phyloP scores from a whole-genome alignment of 1,140 invertebrate genomes.

The Anastrepha ludens region DNA sequence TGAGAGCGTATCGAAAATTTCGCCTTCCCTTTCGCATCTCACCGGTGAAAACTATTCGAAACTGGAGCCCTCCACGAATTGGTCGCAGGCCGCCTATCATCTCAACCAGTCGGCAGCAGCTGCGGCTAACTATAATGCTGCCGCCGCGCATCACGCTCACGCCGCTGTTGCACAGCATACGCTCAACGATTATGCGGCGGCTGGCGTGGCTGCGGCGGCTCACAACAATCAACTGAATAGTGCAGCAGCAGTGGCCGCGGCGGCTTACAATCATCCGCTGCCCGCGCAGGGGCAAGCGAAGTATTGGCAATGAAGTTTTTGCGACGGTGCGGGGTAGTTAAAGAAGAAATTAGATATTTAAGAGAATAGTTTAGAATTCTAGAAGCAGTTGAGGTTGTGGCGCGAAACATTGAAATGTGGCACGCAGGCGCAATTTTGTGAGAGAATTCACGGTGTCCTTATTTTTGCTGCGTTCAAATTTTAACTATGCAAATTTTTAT shows the following conservation, averaged over 20 bases:
- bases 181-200: slow-evolving; percentile 69
- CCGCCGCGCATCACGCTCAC: slow-evolving; percentile 62
- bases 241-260: slow-evolving; percentile 62
- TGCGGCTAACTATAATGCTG: slow-evolving; percentile 68
- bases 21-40: slow-evolving; percentile 74
- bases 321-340: not conserved
- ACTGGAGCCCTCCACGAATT: slow-evolving; percentile 72
- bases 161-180: slow-evolving; percentile 56
- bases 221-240: slow-evolving; percentile 63
- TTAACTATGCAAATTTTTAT: no score
- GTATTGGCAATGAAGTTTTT: slow-evolving; percentile 68
- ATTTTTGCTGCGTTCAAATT: no score
- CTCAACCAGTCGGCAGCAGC: slow-evolving; percentile 68
- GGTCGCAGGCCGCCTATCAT: slow-evolving; percentile 72
- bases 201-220: slow-evolving; percentile 59
- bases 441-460: no score
- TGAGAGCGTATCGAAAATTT: slow-evolving; percentile 75
- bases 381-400: not conserved
- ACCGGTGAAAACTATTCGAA: slow-evolving; percentile 72
- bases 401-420: not conserved
- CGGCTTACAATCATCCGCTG: slow-evolving; percentile 68
- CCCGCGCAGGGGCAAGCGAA: slow-evolving; percentile 69
- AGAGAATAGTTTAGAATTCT: not conserved
- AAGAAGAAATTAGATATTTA: not conserved
- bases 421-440: no score